These are phyloP conservation scores for Halichondria panicea DNA, from an alignment of 37 sponge, comb jelly and placozoan species.

Conservation along the genomic window DNA sequence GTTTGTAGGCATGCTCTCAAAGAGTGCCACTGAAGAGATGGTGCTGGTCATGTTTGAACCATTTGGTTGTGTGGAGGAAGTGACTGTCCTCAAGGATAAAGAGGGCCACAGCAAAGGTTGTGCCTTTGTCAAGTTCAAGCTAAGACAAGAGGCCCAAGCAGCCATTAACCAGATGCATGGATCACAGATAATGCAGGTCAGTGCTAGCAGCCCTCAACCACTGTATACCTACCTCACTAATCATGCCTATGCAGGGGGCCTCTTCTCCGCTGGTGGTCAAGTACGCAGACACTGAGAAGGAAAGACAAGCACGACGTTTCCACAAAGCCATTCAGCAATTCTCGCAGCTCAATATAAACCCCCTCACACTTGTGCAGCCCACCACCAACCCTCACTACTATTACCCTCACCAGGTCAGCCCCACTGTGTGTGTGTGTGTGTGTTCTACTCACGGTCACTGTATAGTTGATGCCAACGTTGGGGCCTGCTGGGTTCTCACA, in stretches of 20 bases:
- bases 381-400: constrained; percentile 37
- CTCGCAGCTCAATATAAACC: constrained; percentile 63
- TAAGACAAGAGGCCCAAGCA: constrained; percentile 79
- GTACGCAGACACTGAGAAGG: constrained; percentile 91
- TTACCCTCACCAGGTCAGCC: constrained; percentile 58
- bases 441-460: not conserved
- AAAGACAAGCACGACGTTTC: constrained; percentile 74
- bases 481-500: not conserved
- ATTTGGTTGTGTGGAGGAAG: constrained; percentile 91
- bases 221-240: too few relatives aligned
- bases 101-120: constrained; percentile 91
- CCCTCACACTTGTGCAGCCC: constrained; percentile 21
- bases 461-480: too few relatives aligned
- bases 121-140: constrained; percentile 91
- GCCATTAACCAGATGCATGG: constrained; percentile 95
- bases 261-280: constrained; percentile 88
- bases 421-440: not conserved
- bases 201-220: constrained; percentile 1
- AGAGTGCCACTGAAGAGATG: constrained; percentile 79
- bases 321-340: constrained; percentile 89
- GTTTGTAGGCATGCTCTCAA: constrained; percentile 97
- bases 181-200: constrained; percentile 85
- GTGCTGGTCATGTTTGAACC: constrained; percentile 82
- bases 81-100: constrained; percentile 83
- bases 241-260: constrained; percentile 71